phyloP scores from a whole-genome alignment of 1,140 invertebrate species.

The Diorhabda sublineata region DNA sequence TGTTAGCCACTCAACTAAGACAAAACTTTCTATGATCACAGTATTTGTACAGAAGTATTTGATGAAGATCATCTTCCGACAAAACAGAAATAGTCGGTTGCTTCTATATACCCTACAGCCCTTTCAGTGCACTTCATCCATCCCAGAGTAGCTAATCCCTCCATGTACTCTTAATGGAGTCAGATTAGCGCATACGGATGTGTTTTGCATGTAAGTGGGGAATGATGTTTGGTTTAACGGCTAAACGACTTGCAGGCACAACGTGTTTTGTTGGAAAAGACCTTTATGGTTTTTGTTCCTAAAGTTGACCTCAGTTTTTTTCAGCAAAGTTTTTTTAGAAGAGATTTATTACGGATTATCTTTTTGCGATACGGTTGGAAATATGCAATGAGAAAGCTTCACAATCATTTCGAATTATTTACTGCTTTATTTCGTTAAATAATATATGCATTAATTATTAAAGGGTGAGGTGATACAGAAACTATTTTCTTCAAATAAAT shows the following conservation, averaged over 20 bases:
- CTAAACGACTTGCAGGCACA: constrained; percentile 38
- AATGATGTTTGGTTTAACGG: constrained; percentile 47
- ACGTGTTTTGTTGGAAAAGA: constrained; percentile 37
- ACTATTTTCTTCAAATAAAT: too few relatives aligned
- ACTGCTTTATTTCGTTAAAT: too few relatives aligned
- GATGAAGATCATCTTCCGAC: background rate
- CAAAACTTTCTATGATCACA: background rate
- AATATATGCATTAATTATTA: too few relatives aligned
- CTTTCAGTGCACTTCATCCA: constrained; percentile 21
- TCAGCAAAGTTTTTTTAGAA: background rate
- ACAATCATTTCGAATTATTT: too few relatives aligned
- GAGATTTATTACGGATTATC: background rate
- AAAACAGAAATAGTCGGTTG: background rate
- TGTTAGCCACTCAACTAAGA: background rate
- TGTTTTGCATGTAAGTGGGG: constrained; percentile 46
- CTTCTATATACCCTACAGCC: background rate
- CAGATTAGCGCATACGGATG: constrained; percentile 45
- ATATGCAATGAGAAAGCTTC: too few relatives aligned
- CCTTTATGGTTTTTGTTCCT: constrained; percentile 38
- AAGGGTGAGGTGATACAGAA: too few relatives aligned
- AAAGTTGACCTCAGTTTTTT: constrained; percentile 7
- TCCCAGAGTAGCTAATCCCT: constrained; percentile 19
- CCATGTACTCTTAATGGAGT: constrained; percentile 42
- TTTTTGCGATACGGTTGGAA: background rate
- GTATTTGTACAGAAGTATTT: background rate